Evolutionary conservation across 2,888 invertebrate genomes (phyloP).

Genomic region (Pseudococcus longispinus): DNA sequence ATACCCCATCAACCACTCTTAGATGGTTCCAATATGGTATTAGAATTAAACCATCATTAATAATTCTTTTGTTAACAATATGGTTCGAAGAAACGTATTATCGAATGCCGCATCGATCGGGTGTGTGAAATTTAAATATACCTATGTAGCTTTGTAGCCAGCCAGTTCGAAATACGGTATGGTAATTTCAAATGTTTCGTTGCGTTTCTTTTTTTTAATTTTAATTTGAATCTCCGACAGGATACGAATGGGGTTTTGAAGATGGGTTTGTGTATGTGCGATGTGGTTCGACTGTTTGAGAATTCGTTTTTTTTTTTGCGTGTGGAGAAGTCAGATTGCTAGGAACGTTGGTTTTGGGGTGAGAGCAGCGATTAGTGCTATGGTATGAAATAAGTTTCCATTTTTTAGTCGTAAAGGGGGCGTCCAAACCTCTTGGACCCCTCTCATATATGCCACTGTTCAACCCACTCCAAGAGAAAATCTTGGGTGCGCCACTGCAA

Average conservation of each 20-base stretch:
- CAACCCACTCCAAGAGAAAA: too few relatives aligned
- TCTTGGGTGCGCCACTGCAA: too few relatives aligned
- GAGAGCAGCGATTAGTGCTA: too few relatives aligned
- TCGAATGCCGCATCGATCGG: constrained; percentile 1
- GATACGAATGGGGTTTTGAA: not conserved
- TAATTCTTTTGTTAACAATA: constrained; percentile 49
- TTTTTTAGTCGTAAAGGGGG: too few relatives aligned
- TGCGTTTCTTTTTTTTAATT: not conserved
- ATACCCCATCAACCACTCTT: constrained; percentile 34
- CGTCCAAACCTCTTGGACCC: too few relatives aligned
- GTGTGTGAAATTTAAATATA: constrained; percentile 25
- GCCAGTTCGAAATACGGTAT: not conserved
- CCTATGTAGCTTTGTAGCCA: not conserved
- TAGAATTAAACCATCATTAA: constrained; percentile 47
- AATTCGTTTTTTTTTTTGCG: too few relatives aligned
- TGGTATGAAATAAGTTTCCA: too few relatives aligned
- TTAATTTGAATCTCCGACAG: not conserved
- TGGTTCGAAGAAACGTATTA: constrained; percentile 37
- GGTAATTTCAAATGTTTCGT: not conserved
- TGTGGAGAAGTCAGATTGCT: too few relatives aligned
- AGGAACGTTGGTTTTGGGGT: too few relatives aligned
- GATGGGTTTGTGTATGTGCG: too few relatives aligned
- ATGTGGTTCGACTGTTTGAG: too few relatives aligned
- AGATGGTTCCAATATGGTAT: constrained; percentile 54
- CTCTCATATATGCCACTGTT: too few relatives aligned